Evolutionary conservation across 2,797 vertebrate genomes (phyloP).

Genomic region (Spondyliosoma cantharus): DNA sequence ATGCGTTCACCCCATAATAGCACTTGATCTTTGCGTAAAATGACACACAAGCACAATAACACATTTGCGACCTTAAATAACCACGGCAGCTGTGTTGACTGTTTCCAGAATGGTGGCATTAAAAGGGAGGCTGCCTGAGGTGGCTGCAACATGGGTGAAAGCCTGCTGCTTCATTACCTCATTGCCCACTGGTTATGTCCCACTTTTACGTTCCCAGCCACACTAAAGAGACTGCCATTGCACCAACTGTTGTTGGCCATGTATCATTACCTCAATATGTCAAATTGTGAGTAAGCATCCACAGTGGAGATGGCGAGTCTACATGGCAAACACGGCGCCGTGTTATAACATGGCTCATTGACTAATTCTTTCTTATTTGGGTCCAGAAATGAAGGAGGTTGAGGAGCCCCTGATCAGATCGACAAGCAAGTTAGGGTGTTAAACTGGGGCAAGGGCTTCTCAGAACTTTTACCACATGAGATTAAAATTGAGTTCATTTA

Average conservation of each 20-base stretch:
- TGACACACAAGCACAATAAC: background rate
- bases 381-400: slow-evolving; percentile 59
- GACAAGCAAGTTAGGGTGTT: slow-evolving; percentile 73
- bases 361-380: slow-evolving; percentile 61
- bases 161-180: slow-evolving; percentile 48
- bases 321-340: slow-evolving; percentile 32
- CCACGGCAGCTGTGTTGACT: slow-evolving; percentile 14
- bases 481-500: slow-evolving; percentile 73
- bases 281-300: slow-evolving; percentile 38
- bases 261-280: slow-evolving; percentile 45
- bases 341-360: slow-evolving; percentile 39
- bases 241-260: slow-evolving; percentile 36
- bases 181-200: slow-evolving; percentile 61
- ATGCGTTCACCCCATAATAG: background rate
- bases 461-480: slow-evolving; percentile 69
- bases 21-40: background rate
- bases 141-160: slow-evolving; percentile 46
- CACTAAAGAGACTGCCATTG: slow-evolving; percentile 27
- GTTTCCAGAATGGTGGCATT: slow-evolving; percentile 12
- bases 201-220: slow-evolving; percentile 47
- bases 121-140: slow-evolving; percentile 30
- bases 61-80: slow-evolving; percentile 23
- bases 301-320: slow-evolving; percentile 31
- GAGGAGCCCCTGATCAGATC: slow-evolving; percentile 69
- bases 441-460: slow-evolving; percentile 68